phyloP scores from a whole-genome alignment of 2,797 vertebrate species.

The Enteromius radiatus region DNA sequence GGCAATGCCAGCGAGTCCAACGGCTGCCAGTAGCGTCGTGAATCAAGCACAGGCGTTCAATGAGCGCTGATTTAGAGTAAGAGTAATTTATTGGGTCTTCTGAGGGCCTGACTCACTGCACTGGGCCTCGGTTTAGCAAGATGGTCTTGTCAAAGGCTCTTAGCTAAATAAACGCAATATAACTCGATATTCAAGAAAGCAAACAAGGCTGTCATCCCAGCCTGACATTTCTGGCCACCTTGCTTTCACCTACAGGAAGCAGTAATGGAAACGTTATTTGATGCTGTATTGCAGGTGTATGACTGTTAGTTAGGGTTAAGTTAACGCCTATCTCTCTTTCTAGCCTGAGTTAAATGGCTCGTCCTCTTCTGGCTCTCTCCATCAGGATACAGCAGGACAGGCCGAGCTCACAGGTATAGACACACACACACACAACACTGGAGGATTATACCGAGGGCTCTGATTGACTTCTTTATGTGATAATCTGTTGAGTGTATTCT shows the following conservation, averaged over 20 bases:
- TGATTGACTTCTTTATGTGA: slow-evolving; percentile 17
- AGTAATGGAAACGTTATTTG: background rate
- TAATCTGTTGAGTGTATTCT: slow-evolving; percentile 53
- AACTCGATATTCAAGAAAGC: slow-evolving; percentile 26
- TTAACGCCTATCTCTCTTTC: slow-evolving; percentile 41
- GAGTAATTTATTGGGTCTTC: slow-evolving; percentile 36
- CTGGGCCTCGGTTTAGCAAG: slow-evolving; percentile 15
- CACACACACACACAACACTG: background rate
- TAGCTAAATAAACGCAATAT: slow-evolving; percentile 44
- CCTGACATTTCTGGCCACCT: background rate
- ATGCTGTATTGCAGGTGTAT: slow-evolving; percentile 4
- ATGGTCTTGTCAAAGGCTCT: slow-evolving; percentile 45
- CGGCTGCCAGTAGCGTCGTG: background rate
- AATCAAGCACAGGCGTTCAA: slow-evolving; percentile 9
- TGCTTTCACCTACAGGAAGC: background rate
- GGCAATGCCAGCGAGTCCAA: slow-evolving; percentile 17
- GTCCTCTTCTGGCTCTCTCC: slow-evolving; percentile 80
- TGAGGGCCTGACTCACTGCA: slow-evolving; percentile 21
- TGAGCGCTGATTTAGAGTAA: slow-evolving; percentile 36
- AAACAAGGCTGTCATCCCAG: slow-evolving; percentile 23
- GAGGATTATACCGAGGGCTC: background rate
- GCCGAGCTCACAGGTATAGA: slow-evolving; percentile 85
- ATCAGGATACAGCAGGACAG: slow-evolving; percentile 79
- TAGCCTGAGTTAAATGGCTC: slow-evolving; percentile 82
- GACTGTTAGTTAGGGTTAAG: background rate